A percentile compares a stretch with the other conserved stretches of the same genome.
Conservation (phyloP, 2,113 vertebrate species). For the Otus sunia region DNA sequence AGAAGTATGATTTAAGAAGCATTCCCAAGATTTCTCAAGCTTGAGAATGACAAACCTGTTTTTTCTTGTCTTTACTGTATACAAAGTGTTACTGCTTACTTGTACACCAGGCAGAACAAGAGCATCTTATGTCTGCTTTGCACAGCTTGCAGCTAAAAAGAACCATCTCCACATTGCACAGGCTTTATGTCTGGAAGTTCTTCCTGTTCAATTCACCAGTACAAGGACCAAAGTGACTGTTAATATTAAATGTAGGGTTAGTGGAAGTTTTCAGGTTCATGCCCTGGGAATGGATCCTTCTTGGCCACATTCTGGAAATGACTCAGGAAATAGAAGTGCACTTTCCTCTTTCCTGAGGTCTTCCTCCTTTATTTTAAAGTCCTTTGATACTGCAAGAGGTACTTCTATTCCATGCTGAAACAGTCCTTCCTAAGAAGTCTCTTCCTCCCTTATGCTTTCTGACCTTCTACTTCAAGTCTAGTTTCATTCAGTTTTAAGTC, state of each 20-base stretch:
- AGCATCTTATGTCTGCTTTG: not conserved
- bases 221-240: not conserved
- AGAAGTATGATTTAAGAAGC: not conserved
- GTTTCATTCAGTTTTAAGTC: not conserved
- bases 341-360: not conserved
- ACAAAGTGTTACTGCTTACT: not conserved
- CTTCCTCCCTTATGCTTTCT: not conserved
- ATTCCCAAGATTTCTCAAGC: not conserved
- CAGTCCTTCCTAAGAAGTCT: not conserved
- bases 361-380: not conserved
- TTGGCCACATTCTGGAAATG: not conserved
- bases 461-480: not conserved
- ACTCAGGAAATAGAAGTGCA: not conserved
- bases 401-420: not conserved
- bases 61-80: not conserved
- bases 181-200: not conserved
- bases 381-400: not conserved
- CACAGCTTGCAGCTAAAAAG: not conserved
- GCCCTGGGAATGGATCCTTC: not conserved
- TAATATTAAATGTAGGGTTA: not conserved
- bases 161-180: not conserved
- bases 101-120: not conserved
- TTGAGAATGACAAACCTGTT: not conserved
- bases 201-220: not conserved
- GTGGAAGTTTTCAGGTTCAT: not conserved